phyloP scores from a whole-genome alignment of 2,797 vertebrate species.

The Mastacembelus armatus region DNA sequence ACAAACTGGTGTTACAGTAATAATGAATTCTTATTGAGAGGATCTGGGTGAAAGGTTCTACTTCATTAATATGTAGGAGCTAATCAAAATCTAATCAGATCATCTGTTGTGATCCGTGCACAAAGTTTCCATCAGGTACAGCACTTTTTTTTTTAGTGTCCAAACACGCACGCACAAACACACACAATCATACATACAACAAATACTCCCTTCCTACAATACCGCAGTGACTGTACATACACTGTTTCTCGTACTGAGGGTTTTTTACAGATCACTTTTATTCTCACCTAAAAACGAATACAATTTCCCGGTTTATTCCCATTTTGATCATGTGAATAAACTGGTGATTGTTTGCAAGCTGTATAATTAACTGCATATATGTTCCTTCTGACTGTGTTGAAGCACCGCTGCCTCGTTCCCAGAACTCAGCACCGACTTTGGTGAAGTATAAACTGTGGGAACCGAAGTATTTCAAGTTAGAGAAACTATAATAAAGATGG shows the following conservation, averaged over 20 bases:
- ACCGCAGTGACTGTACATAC: no score
- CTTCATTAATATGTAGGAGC: not conserved
- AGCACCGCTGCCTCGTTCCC: not conserved
- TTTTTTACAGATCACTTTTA: not conserved
- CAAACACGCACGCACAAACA: not conserved
- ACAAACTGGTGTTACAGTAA: no score
- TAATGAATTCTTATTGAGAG: not conserved
- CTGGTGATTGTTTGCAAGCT: not conserved
- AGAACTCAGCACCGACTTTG: not conserved
- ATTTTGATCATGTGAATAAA: not conserved
- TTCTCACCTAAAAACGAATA: not conserved
- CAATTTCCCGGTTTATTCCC: no score
- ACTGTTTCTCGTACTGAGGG: not conserved
- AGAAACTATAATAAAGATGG: not conserved
- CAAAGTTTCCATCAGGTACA: not conserved
- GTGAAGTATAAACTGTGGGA: not conserved
- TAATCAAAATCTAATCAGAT: not conserved
- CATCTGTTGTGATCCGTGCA: not conserved
- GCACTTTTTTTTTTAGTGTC: not conserved
- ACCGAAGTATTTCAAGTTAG: not conserved
- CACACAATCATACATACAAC: not conserved
- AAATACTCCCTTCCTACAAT: not conserved
- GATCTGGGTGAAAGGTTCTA: not conserved
- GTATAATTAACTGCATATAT: not conserved
- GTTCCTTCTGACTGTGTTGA: not conserved